Percentiles rank a stretch among this genome's conserved stretches.
Evolutionary conservation across 1,140 invertebrate genomes (phyloP).

Genomic region (Calephelis virginiensis): DNA sequence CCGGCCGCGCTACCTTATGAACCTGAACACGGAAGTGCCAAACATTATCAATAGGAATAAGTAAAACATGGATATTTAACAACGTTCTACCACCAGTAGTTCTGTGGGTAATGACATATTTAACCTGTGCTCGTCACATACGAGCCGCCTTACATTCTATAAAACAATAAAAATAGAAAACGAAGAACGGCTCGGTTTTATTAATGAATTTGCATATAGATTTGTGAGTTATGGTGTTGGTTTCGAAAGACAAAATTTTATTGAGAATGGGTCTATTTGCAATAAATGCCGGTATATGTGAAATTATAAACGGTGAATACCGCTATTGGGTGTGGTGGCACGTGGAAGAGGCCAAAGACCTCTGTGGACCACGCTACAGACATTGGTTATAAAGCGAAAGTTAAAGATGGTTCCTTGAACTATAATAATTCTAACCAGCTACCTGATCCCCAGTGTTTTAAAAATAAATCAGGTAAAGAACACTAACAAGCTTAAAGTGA

Average conservation of each 20-base stretch:
- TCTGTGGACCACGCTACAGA: slow-evolving; percentile 34
- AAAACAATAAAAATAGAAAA: not conserved
- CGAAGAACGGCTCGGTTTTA: not conserved
- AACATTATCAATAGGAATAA: no score
- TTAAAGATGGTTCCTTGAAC: not conserved
- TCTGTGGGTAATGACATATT: no score
- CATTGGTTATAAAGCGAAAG: not conserved
- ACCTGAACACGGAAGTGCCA: no score
- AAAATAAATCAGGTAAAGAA: no score
- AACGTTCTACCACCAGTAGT: no score
- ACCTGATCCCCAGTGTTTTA: not conserved
- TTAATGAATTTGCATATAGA: not conserved
- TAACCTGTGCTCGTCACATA: no score
- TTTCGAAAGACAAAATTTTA: slow-evolving; percentile 19
- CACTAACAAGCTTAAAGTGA: no score
- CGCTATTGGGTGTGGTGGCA: slow-evolving; percentile 61
- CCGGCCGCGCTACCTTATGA: no score
- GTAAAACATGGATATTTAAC: no score
- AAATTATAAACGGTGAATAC: slow-evolving; percentile 44
- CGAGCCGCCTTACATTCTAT: no score
- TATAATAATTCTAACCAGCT: not conserved
- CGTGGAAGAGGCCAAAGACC: slow-evolving; percentile 59
- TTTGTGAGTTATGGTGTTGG: not conserved
- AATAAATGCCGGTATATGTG: slow-evolving; percentile 32
- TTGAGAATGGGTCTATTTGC: slow-evolving; percentile 23